Percentiles rank a stretch among this genome's conserved stretches.
Conservation (phyloP, 2,888 invertebrate genomes). For the Ditula angustiorana region DNA sequence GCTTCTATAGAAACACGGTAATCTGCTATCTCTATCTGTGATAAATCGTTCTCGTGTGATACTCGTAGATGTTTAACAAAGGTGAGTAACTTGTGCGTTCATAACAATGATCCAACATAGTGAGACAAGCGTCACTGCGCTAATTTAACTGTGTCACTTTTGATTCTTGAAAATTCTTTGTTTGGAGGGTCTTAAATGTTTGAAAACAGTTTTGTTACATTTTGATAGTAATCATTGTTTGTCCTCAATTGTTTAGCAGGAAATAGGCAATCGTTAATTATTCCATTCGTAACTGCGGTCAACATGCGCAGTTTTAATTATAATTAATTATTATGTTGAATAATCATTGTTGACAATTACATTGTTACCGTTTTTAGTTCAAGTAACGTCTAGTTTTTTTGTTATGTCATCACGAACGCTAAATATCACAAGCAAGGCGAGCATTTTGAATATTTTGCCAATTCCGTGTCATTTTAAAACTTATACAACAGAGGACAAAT, state of each 20-base stretch:
- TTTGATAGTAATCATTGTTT: not conserved
- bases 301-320: conserved; percentile 14
- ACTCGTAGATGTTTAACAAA: conserved; percentile 2
- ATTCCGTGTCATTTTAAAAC: not conserved
- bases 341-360: conserved; percentile 12
- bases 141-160: not conserved
- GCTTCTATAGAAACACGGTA: conserved; percentile 24
- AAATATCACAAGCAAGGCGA: not conserved
- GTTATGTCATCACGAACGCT: not conserved
- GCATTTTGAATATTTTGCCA: not conserved
- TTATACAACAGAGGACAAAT: not conserved
- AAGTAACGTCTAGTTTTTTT: not conserved
- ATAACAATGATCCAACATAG: not conserved
- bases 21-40: conserved; percentile 27
- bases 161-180: not conserved
- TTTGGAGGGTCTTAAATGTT: not conserved
- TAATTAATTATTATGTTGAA: conserved; percentile 20
- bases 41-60: conserved; percentile 12
- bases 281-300: conserved; percentile 12
- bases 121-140: no score
- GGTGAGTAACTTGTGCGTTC: conserved; percentile 3
- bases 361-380: not conserved
- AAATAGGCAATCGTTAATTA: conserved; percentile 18
- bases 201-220: not conserved
- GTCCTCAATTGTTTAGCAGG: conserved; percentile 2